phyloP scores from a whole-genome alignment of 2,797 vertebrate species.

The Knipowitschia caucasica region DNA sequence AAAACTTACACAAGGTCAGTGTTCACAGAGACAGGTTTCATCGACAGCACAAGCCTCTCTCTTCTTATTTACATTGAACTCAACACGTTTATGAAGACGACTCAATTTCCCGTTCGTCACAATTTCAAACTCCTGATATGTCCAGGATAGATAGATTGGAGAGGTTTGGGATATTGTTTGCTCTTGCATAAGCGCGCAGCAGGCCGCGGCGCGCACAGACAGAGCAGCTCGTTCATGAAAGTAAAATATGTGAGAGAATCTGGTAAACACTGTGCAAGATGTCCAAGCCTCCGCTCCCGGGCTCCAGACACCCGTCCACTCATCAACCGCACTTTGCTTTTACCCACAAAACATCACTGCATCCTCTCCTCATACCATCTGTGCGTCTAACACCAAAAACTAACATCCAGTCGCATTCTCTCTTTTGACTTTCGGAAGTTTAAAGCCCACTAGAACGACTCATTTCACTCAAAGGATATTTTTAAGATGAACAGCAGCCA shows the following conservation, averaged over 20 bases:
- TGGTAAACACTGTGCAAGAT: constrained; percentile 26
- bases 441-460: background rate
- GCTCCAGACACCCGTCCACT: constrained; percentile 30
- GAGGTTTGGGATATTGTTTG: no score
- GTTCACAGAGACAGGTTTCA: no score
- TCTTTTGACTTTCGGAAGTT: background rate
- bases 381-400: constrained; percentile 22
- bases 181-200: background rate
- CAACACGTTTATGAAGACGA: no score
- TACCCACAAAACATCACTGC: constrained; percentile 20
- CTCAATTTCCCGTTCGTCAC: no score
- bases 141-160: no score
- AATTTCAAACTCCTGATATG: background rate
- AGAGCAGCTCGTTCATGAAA: constrained; percentile 13
- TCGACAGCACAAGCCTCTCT: no score
- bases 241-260: constrained; percentile 12
- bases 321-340: constrained; percentile 14
- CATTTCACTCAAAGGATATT: no score
- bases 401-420: background rate
- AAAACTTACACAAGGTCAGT: no score
- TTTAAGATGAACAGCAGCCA: no score
- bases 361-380: constrained; percentile 26
- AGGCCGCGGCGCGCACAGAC: background rate
- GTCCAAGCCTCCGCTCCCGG: constrained; percentile 12
- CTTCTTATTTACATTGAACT: no score